Percentiles rank a stretch among this genome's conserved stretches.
Evolutionary conservation across 2,797 vertebrate genomes (phyloP).

Genomic region (Emydoidea blandingii): DNA sequence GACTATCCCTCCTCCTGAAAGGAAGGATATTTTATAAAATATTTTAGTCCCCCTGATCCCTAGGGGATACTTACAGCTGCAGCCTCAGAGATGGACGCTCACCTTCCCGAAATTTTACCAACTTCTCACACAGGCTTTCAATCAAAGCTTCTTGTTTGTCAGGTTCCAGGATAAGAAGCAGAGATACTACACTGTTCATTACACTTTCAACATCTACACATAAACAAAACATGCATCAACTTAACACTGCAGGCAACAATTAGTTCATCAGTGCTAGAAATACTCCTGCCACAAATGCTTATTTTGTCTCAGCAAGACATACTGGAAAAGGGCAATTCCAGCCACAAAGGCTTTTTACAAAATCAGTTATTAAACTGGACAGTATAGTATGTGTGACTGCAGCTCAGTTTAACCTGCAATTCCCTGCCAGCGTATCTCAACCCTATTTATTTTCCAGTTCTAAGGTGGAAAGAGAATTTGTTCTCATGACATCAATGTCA

Average conservation of each 20-base stretch:
- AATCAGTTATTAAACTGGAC: background rate
- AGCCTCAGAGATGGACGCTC: slow-evolving; percentile 96
- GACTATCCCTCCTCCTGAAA: background rate
- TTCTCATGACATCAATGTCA: background rate
- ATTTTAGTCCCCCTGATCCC: background rate
- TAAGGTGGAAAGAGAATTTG: background rate
- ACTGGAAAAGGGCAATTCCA: background rate
- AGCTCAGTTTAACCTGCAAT: background rate
- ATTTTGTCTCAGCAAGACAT: background rate
- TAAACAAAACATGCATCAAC: background rate
- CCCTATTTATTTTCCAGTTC: background rate
- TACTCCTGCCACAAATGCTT: background rate
- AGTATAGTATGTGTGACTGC: background rate
- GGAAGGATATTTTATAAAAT: background rate
- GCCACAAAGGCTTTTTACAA: background rate
- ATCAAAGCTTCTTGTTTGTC: slow-evolving; percentile 97
- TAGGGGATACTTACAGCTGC: slow-evolving; percentile 90
- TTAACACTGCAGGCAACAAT: background rate
- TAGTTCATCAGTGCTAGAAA: background rate
- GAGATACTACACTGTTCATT: slow-evolving; percentile 98
- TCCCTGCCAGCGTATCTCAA: background rate
- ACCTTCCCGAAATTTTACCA: slow-evolving; percentile 96
- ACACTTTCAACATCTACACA: slow-evolving; percentile 95
- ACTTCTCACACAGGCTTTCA: slow-evolving; percentile 96
- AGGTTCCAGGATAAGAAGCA: slow-evolving; percentile 95